A percentile compares a stretch with the other conserved stretches of the same genome.
These are phyloP conservation scores for Menidia menidia DNA, from an alignment of 2,797 vertebrate genomes.

Conservation along the genomic window DNA sequence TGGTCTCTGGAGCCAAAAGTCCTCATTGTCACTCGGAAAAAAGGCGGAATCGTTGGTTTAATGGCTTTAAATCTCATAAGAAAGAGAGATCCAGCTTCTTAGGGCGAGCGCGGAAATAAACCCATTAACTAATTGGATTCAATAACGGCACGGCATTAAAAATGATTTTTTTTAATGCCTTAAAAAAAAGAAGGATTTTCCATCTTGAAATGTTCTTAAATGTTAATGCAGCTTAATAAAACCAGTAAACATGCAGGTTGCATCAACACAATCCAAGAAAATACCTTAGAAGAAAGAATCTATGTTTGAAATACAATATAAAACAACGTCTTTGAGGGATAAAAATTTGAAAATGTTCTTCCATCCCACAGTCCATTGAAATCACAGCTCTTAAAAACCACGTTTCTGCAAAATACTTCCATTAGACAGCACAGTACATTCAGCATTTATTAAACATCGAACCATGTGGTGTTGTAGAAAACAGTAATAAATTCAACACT, in stretches of 20 bases:
- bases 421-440: background rate
- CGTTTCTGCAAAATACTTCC: background rate
- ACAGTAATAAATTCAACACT: too few species aligned
- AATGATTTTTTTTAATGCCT: constrained; percentile 24
- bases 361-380: constrained; percentile 9
- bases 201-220: constrained; percentile 68
- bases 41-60: constrained; percentile 76
- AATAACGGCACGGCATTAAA: constrained; percentile 71
- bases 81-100: constrained; percentile 73
- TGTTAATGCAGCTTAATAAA: constrained; percentile 52
- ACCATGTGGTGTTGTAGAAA: too few species aligned
- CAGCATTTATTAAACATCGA: too few species aligned
- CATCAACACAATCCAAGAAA: constrained; percentile 33
- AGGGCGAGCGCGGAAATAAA: constrained; percentile 73
- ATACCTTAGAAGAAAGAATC: constrained; percentile 18
- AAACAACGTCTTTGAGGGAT: background rate
- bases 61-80: constrained; percentile 72
- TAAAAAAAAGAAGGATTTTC: constrained; percentile 24
- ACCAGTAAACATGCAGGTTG: constrained; percentile 40
- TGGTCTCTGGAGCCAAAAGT: constrained; percentile 74
- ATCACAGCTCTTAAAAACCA: background rate
- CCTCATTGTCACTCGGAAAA: constrained; percentile 74
- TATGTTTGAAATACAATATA: constrained; percentile 4
- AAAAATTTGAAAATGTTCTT: background rate
- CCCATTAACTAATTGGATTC: constrained; percentile 82